Evolutionary conservation across 2,113 vertebrate genomes (phyloP).

Genomic region (Pontoporia blainvillei): DNA sequence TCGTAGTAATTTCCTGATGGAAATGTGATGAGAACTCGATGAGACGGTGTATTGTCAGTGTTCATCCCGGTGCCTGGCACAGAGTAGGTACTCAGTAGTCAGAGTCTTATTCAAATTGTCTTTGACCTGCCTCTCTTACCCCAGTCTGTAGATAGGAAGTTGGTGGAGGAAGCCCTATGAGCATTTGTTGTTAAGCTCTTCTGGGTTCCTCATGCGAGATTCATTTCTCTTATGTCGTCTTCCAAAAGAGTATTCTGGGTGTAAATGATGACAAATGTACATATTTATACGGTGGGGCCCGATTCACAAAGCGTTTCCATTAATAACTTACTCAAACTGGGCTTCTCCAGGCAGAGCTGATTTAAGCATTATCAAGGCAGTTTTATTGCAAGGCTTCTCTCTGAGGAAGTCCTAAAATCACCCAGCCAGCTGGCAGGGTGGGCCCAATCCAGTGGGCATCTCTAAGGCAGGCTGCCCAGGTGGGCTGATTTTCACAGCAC

Average conservation of each 20-base stretch:
- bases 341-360: neutral
- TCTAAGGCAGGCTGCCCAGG: neutral
- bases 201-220: neutral
- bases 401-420: neutral
- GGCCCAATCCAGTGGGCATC: neutral
- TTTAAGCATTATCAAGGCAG: neutral
- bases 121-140: neutral
- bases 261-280: neutral
- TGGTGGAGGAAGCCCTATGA: neutral
- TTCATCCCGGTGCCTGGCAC: neutral
- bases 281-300: neutral
- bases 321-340: neutral
- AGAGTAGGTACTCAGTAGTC: neutral
- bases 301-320: neutral
- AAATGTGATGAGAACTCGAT: neutral
- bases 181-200: neutral
- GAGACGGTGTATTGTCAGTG: neutral
- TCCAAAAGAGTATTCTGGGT: neutral
- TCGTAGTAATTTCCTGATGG: neutral
- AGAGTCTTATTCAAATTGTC: neutral
- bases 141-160: neutral
- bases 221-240: neutral
- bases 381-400: neutral
- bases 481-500: neutral
- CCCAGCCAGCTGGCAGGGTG: neutral